Conservation (phyloP, 2,113 vertebrate species). For the Herpetotheres cachinnans region DNA sequence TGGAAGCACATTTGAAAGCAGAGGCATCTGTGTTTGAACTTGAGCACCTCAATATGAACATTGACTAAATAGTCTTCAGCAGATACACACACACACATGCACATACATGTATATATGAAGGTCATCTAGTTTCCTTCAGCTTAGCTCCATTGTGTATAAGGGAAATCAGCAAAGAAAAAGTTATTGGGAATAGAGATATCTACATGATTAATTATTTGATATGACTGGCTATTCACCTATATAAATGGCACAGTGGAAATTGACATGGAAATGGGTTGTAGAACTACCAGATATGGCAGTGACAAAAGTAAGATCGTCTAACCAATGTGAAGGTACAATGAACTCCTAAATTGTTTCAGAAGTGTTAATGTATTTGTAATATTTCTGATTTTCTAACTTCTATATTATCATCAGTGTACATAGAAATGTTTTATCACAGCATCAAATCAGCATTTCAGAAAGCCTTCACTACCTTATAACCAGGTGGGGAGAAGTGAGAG, state of each 20-base stretch:
- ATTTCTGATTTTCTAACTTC: background rate
- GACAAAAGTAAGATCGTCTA: background rate
- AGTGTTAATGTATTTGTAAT: background rate
- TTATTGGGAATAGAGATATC: background rate
- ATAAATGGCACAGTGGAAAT: background rate
- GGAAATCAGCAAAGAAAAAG: background rate
- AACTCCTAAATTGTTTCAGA: background rate
- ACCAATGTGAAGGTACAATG: background rate
- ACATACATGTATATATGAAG: background rate
- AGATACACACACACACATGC: background rate
- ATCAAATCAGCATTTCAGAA: background rate
- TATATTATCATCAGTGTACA: background rate
- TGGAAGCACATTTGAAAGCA: background rate
- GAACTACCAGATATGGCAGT: background rate
- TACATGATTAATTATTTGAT: background rate
- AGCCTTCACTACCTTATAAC: background rate
- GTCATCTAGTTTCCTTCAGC: background rate
- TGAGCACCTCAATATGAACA: background rate
- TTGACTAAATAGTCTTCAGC: background rate
- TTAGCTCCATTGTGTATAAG: background rate
- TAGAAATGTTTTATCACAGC: background rate
- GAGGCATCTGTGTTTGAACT: background rate
- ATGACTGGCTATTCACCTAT: background rate
- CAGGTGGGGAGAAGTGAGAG: background rate
- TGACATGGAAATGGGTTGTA: background rate